Conservation (phyloP, 2,888 invertebrate genomes). For the Epinotia nisella region DNA sequence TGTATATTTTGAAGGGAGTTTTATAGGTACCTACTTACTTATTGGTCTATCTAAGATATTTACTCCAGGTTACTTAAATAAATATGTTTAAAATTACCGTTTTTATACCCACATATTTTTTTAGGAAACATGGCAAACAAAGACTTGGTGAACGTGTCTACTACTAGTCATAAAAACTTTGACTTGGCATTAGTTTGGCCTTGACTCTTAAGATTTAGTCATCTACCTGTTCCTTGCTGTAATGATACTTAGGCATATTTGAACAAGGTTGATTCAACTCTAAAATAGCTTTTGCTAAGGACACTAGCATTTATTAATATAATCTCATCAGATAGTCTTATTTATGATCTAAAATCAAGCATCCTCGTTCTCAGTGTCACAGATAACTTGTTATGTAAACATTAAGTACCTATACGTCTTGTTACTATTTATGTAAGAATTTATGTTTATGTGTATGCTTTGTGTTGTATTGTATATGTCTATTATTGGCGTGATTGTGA, state of each 20-base stretch:
- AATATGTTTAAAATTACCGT: conserved; percentile 4
- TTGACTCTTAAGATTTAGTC: conserved; percentile 35
- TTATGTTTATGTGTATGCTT: too few species aligned
- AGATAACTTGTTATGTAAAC: neutral
- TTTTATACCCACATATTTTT: neutral
- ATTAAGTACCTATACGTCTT: neutral
- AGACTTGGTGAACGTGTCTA: neutral
- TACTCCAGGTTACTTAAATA: neutral
- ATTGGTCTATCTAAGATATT: neutral
- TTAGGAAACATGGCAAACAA: neutral
- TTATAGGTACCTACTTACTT: neutral
- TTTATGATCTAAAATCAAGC: too few species aligned
- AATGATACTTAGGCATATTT: conserved; percentile 26
- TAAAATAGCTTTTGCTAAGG: conserved; percentile 14
- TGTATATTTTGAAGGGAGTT: neutral
- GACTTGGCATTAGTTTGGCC: conserved; percentile 9
- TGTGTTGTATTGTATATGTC: too few species aligned
- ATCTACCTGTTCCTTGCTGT: conserved; percentile 20
- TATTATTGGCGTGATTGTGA: too few species aligned
- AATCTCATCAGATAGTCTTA: too few species aligned
- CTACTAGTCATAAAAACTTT: neutral
- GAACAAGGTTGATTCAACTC: conserved; percentile 13
- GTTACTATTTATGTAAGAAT: too few species aligned
- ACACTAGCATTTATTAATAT: neutral
- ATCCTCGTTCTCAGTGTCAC: too few species aligned